Percentiles rank a stretch among this genome's conserved stretches.
Evolutionary conservation across 2,797 vertebrate genomes (phyloP).

Genomic region (Chaetodon trifasciatus): DNA sequence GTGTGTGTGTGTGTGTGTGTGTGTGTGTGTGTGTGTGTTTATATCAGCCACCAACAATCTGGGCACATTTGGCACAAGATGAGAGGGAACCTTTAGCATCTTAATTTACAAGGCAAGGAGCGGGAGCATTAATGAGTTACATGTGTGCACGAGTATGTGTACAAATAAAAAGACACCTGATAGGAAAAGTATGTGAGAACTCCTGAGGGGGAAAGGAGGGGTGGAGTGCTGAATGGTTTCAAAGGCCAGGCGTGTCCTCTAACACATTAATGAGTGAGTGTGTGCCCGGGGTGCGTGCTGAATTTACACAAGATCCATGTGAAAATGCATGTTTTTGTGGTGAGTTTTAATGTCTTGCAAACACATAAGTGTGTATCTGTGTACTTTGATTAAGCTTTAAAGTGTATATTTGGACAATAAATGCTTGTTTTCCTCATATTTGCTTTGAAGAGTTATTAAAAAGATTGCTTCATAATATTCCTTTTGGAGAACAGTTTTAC

Average conservation of each 20-base stretch:
- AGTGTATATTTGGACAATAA: neutral
- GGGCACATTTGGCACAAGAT: constrained; percentile 61
- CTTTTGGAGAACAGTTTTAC: neutral
- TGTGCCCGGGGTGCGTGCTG: constrained; percentile 1
- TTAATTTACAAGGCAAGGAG: constrained; percentile 28
- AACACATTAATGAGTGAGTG: constrained; percentile 25
- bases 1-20: constrained; percentile 23
- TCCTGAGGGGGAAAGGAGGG: constrained; percentile 2
- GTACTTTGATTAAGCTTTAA: neutral
- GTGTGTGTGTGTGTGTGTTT: constrained; percentile 19
- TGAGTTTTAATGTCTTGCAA: neutral
- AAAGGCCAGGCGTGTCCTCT: constrained; percentile 35
- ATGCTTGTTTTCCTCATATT: neutral
- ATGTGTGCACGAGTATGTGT: neutral
- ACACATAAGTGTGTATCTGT: neutral
- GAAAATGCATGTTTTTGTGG: neutral
- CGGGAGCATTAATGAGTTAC: constrained; percentile 27
- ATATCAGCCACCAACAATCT: constrained; percentile 33
- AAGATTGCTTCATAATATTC: neutral
- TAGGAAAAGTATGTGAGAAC: constrained; percentile 46
- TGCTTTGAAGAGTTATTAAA: neutral
- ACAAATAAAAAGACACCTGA: constrained; percentile 50
- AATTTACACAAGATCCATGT: constrained; percentile 2
- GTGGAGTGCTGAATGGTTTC: constrained; percentile 11
- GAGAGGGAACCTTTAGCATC: constrained; percentile 46